Conservation (phyloP, 2,888 invertebrate genomes). For the Acanthopleura granulata region DNA sequence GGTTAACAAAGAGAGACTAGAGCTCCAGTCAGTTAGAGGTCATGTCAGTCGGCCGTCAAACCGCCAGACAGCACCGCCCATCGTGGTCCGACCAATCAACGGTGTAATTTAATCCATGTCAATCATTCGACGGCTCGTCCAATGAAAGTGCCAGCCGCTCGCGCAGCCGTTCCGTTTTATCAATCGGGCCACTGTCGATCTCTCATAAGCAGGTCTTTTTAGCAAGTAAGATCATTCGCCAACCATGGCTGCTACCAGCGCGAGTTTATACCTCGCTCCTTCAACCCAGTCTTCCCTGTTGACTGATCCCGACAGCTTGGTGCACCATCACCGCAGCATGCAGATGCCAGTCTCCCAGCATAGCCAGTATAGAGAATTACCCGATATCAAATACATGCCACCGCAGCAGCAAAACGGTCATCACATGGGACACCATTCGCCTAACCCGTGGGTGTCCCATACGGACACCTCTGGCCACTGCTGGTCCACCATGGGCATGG, state of each 20-base stretch:
- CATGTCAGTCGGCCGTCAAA: slow-evolving; percentile 1
- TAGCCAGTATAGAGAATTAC: slow-evolving; percentile 61
- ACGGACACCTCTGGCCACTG: slow-evolving; percentile 71
- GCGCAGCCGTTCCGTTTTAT: not conserved
- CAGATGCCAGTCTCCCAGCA: slow-evolving; percentile 64
- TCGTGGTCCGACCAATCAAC: not conserved
- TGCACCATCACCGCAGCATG: slow-evolving; percentile 69
- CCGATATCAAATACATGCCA: slow-evolving; percentile 94
- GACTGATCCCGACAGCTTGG: slow-evolving; percentile 71
- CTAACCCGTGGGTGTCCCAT: slow-evolving; percentile 81
- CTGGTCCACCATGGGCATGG: slow-evolving; percentile 64
- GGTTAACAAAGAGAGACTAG: slow-evolving; percentile 9
- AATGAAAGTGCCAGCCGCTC: not conserved
- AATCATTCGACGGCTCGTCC: slow-evolving; percentile 8
- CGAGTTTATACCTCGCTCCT: slow-evolving; percentile 82
- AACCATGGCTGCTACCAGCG: slow-evolving; percentile 89
- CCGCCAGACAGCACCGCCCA: not conserved
- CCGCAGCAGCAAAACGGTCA: slow-evolving; percentile 79
- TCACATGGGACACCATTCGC: slow-evolving; percentile 70
- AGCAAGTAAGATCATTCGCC: slow-evolving; percentile 15
- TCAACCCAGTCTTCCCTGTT: slow-evolving; percentile 81
- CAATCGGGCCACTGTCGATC: not conserved
- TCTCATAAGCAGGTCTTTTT: slow-evolving; percentile 19
- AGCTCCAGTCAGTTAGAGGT: not conserved
- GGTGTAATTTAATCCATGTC: slow-evolving; percentile 16